Conservation (phyloP, 2,797 vertebrate genomes). For the Onychomys arenicola region DNA sequence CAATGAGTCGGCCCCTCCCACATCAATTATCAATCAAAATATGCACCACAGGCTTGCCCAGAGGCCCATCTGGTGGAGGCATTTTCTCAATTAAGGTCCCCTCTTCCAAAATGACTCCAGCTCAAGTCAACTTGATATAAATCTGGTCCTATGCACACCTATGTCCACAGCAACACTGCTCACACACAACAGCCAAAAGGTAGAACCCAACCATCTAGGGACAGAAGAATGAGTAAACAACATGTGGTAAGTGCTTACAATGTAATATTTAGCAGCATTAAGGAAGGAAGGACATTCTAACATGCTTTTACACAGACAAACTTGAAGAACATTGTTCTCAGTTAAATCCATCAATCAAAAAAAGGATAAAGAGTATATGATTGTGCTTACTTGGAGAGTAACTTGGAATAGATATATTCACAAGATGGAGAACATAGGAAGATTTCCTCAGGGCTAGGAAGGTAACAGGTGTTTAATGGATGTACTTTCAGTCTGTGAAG, state of each 20-base stretch:
- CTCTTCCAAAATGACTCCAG: neutral
- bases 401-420: neutral
- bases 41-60: neutral
- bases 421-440: neutral
- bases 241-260: neutral
- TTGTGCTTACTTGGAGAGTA: neutral
- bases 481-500: neutral
- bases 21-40: neutral
- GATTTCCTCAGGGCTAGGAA: accelerated
- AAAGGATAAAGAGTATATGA: neutral
- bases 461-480: neutral
- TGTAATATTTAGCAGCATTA: neutral
- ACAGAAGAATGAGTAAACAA: neutral
- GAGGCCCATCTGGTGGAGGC: neutral
- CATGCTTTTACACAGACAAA: neutral
- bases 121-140: neutral
- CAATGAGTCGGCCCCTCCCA: neutral
- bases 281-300: neutral
- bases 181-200: neutral
- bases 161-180: too few species aligned
- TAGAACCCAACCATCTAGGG: neutral
- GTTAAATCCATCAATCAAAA: neutral
- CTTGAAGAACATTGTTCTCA: neutral
- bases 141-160: neutral
- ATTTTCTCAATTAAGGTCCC: neutral